Base-by-base conservation (phyloP, 2,113 vertebrate genomes). In the Chrysemys picta region DNA sequence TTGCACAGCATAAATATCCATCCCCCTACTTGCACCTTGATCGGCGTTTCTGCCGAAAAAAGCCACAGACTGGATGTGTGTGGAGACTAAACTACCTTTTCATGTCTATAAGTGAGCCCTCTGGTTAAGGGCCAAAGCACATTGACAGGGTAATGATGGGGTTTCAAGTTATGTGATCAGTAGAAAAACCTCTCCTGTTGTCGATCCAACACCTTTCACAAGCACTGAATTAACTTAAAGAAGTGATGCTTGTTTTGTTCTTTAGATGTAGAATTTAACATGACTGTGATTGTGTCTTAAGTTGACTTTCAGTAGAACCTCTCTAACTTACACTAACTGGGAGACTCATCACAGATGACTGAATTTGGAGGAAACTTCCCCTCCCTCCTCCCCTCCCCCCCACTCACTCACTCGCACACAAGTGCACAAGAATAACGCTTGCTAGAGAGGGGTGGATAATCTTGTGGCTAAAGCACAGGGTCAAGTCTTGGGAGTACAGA, bases 381-480 rank as follows among this genome's bases (percentile, higher is more conserved):
- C 27, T 31, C 4, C 35, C 31, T 16, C 7, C 2, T 5, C 29
- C 13, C 12, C 29, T 3, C 2, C 6, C 14, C 45, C 45, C 6
- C 45, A 45, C 45, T 45, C 45, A 24, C 62, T 8, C 62, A 35
- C 31, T 16, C 17, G 13, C 69, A 38, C 9, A 47, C 75, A 76
- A 4, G 5, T 13, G 75, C 42, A 27, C 10, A 45, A 25, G 16
- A 1, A 6, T 13, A 1, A 47, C 27, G 3, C 56, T 14, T 29
- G 9, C 52, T 31, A n/a, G 12, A 13, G 11, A 31, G 69, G 5
- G 80, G 29, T 3, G 29, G 84, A 2, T 17, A 22, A 14, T 27
- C 5, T 45, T 69, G 4, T 38, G 11, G 52, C 22, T 69, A 81
- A 65, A 89, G 75, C 72, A 29, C 4, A 12, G 9, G 7, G 38